Conservation (phyloP, 2,113 vertebrate species). For the Odontophorus gujanensis region DNA sequence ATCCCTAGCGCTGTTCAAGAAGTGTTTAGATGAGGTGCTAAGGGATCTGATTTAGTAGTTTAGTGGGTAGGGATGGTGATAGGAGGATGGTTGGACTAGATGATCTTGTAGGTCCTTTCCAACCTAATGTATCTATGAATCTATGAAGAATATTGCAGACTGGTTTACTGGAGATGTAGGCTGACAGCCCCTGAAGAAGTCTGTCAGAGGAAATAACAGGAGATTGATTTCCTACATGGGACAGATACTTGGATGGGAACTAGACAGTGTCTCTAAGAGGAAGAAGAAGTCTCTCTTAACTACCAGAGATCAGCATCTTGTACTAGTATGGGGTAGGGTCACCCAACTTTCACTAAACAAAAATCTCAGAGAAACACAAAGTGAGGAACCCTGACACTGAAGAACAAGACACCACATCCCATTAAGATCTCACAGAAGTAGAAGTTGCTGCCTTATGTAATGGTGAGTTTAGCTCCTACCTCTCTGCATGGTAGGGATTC, state of each 20-base stretch:
- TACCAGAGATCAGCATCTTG: slow-evolving; percentile 13
- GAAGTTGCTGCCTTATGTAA: slow-evolving; percentile 35
- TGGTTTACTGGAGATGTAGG: not conserved
- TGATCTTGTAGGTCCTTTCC: too few relatives aligned
- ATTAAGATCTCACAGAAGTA: slow-evolving; percentile 3
- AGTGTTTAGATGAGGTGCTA: too few relatives aligned
- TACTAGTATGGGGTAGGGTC: not conserved
- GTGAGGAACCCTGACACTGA: not conserved
- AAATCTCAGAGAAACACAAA: slow-evolving; percentile 21
- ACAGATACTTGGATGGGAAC: not conserved
- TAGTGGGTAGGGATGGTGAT: too few relatives aligned
- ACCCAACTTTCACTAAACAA: slow-evolving; percentile 9
- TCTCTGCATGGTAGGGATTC: slow-evolving; percentile 45
- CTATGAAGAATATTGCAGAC: not conserved
- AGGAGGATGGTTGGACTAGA: too few relatives aligned
- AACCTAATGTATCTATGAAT: too few relatives aligned
- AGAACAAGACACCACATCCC: not conserved
- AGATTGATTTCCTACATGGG: not conserved
- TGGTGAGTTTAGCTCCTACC: slow-evolving; percentile 44
- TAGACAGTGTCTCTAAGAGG: not conserved
- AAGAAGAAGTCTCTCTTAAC: not conserved
- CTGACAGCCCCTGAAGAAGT: not conserved
- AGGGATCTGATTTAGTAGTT: too few relatives aligned
- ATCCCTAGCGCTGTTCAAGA: too few relatives aligned
- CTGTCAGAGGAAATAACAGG: not conserved